Evolutionary conservation across 2,797 vertebrate species (phyloP).

Genomic region (Liasis olivaceus): DNA sequence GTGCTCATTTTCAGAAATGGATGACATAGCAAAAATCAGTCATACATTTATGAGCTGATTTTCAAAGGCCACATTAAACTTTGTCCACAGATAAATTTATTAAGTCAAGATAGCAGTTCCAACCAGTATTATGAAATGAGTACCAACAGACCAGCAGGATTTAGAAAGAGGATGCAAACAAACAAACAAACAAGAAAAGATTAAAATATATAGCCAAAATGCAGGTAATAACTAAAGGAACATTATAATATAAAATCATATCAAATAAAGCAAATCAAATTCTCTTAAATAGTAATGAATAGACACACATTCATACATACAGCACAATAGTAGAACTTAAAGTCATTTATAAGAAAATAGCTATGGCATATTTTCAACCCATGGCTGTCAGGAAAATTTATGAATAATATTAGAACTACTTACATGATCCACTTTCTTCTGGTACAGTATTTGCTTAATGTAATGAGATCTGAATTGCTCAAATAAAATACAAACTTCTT

Average conservation of each 20-base stretch:
- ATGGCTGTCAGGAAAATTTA: slow-evolving; percentile 66
- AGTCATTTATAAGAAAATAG: slow-evolving; percentile 66
- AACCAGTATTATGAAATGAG: slow-evolving; percentile 27
- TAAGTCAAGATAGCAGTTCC: slow-evolving; percentile 22
- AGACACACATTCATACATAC: slow-evolving; percentile 23
- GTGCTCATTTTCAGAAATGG: slow-evolving; percentile 17
- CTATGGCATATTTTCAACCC: slow-evolving; percentile 63
- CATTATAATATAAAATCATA: slow-evolving; percentile 33
- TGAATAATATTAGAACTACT: slow-evolving; percentile 76
- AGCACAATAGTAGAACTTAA: slow-evolving; percentile 57
- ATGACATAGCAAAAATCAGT: slow-evolving; percentile 32
- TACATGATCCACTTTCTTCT: slow-evolving; percentile 69
- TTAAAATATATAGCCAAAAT: slow-evolving; percentile 29
- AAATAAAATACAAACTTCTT: slow-evolving; percentile 70
- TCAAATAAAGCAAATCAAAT: slow-evolving; percentile 52
- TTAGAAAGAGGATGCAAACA: neutral
- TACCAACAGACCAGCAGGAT: slow-evolving; percentile 5
- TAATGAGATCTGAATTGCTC: slow-evolving; percentile 71
- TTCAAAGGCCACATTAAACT: slow-evolving; percentile 25
- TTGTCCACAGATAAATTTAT: slow-evolving; percentile 37
- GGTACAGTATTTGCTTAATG: slow-evolving; percentile 71
- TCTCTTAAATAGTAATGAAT: slow-evolving; percentile 57
- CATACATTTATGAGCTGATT: slow-evolving; percentile 46
- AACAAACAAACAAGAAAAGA: neutral
- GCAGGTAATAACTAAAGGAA: slow-evolving; percentile 31